Conservation (phyloP, 2,113 vertebrate species). For the Collichthys lucidus region DNA sequence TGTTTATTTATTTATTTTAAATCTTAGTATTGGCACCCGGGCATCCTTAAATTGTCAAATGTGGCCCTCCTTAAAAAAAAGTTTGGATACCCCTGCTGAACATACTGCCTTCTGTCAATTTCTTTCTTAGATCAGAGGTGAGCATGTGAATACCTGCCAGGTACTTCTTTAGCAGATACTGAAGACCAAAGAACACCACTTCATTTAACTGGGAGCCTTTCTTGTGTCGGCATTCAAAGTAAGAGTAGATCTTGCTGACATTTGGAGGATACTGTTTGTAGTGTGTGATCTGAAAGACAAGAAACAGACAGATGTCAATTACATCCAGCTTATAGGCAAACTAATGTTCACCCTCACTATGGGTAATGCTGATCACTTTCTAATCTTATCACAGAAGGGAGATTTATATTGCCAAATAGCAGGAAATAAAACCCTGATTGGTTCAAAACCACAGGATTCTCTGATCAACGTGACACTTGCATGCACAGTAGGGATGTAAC, state of each 20-base stretch:
- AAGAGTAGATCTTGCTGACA: constrained; percentile 84
- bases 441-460: background rate
- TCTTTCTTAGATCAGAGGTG: background rate
- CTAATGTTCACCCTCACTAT: background rate
- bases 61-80: no score
- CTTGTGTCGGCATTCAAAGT: constrained; percentile 83
- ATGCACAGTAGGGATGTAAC: constrained; percentile 42
- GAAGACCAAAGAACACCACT: constrained; percentile 85
- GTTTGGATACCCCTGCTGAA: no score
- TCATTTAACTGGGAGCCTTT: constrained; percentile 79
- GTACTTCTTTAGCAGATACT: constrained; percentile 85
- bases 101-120: background rate
- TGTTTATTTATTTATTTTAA: no score
- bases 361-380: background rate
- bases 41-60: no score
- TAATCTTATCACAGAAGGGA: background rate
- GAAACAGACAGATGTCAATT: background rate
- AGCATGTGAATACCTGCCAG: constrained; percentile 73
- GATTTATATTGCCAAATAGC: constrained; percentile 8
- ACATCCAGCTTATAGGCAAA: background rate
- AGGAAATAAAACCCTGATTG: background rate
- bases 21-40: no score
- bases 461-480: background rate
- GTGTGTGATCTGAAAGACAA: constrained; percentile 81
- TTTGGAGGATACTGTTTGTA: constrained; percentile 85